Evolutionary conservation across 2,797 vertebrate genomes (phyloP).

Genomic region (Trachurus trachurus): DNA sequence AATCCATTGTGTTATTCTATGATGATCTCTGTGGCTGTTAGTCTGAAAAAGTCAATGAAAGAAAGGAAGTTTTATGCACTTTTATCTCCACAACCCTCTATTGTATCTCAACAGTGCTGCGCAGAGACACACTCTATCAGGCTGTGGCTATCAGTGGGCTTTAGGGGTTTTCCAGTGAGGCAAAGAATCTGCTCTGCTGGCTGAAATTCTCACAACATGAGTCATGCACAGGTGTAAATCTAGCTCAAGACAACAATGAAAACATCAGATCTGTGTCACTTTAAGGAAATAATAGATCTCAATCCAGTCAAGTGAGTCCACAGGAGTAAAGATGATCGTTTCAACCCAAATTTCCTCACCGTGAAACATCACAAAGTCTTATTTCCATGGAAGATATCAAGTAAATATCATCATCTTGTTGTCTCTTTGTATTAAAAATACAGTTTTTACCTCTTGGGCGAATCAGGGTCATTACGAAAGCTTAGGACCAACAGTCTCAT

Average conservation of each 20-base stretch:
- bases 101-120: not conserved
- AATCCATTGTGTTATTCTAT: slow-evolving; percentile 16
- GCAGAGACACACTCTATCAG: not conserved
- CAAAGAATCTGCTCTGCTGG: slow-evolving; percentile 4
- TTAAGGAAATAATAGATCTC: slow-evolving; percentile 6
- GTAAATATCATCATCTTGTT: not conserved
- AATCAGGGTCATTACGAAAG: not conserved
- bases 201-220: slow-evolving; percentile 28
- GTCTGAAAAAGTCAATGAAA: slow-evolving; percentile 8
- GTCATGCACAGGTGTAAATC: slow-evolving; percentile 38
- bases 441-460: not conserved
- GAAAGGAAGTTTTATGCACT: not conserved
- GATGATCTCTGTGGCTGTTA: slow-evolving; percentile 9
- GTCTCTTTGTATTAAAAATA: not conserved
- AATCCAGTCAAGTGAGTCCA: slow-evolving; percentile 6
- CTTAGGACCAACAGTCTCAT: slow-evolving; percentile 17
- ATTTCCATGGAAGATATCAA: not conserved
- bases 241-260: slow-evolving; percentile 36
- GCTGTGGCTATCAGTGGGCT: slow-evolving; percentile 21
- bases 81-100: not conserved
- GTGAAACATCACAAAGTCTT: not conserved
- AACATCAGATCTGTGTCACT: slow-evolving; percentile 31
- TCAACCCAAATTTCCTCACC: not conserved
- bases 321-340: not conserved
- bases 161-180: slow-evolving; percentile 37